Percentiles rank a stretch among this genome's conserved stretches.
Evolutionary conservation across 2,888 invertebrate species (phyloP).

Genomic region (Apodemia zela): DNA sequence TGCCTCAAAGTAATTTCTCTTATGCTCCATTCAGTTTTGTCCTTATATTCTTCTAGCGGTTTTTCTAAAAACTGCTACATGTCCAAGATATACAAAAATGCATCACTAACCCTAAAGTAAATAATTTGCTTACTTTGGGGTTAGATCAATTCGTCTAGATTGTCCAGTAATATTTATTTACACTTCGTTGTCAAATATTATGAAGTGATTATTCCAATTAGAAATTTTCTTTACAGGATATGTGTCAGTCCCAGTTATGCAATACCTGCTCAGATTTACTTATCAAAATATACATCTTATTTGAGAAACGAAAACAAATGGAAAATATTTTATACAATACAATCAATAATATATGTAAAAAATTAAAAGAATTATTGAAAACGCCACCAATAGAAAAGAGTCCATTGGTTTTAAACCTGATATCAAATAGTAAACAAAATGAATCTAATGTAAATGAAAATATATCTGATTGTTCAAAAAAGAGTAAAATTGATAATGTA

Average conservation of each 20-base stretch:
- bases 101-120: too few species aligned
- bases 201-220: not conserved
- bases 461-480: not conserved
- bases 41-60: too few species aligned
- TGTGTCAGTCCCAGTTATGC: conserved; percentile 42
- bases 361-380: conserved; percentile 27
- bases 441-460: not conserved
- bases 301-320: conserved; percentile 38
- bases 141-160: too few species aligned
- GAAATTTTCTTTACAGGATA: conserved; percentile 41
- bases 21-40: too few species aligned
- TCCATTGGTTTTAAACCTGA: not conserved
- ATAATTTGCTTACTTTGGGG: too few species aligned
- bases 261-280: conserved; percentile 41
- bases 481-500: not conserved
- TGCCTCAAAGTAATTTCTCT: too few species aligned
- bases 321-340: conserved; percentile 31
- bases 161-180: too few species aligned
- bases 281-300: conserved; percentile 40
- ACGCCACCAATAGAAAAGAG: not conserved
- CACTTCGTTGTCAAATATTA: too few species aligned
- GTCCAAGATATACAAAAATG: too few species aligned
- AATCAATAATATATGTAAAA: conserved; percentile 33
- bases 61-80: too few species aligned
- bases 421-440: not conserved